Percentiles rank a stretch among this genome's conserved stretches.
phyloP scores from a whole-genome alignment of 1,140 invertebrate species.

The Bombus difficillimus region DNA sequence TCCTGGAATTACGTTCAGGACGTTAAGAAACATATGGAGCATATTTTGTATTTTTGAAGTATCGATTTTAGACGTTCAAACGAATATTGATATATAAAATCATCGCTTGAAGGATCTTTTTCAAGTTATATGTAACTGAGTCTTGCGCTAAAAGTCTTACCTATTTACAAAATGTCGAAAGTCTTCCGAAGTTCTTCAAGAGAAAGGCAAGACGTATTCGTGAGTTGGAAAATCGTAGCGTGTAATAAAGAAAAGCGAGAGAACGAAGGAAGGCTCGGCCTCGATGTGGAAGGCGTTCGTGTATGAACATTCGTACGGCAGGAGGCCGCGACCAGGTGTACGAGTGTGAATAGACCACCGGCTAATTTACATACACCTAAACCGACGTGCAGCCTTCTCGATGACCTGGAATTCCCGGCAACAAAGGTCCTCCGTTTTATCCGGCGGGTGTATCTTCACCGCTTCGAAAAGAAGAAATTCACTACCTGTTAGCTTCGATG shows the following conservation, averaged over 20 bases:
- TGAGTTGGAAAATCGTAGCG: background rate
- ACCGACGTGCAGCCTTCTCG: conserved; percentile 34
- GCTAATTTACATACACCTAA: conserved; percentile 72
- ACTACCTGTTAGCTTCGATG: conserved; percentile 30
- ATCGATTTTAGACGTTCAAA: no score
- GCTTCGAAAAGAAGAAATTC: conserved; percentile 32
- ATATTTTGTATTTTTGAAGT: no score
- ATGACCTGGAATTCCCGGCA: conserved; percentile 54
- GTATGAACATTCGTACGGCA: conserved; percentile 59
- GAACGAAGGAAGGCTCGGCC: background rate
- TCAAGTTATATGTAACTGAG: no score
- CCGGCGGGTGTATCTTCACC: conserved; percentile 34
- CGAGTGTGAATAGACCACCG: conserved; percentile 61
- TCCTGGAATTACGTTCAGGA: no score
- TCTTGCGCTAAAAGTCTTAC: no score
- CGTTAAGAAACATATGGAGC: no score
- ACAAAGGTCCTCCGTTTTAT: conserved; percentile 56
- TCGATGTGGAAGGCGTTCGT: conserved; percentile 35
- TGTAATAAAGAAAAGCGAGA: background rate
- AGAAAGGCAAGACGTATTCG: background rate
- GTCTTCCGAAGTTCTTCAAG: background rate
- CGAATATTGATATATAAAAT: no score
- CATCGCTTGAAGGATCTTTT: no score
- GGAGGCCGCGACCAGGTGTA: conserved; percentile 67
- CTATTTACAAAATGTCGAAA: no score